Conservation (phyloP, 2,888 invertebrate genomes). For the Nebria brevicollis region DNA sequence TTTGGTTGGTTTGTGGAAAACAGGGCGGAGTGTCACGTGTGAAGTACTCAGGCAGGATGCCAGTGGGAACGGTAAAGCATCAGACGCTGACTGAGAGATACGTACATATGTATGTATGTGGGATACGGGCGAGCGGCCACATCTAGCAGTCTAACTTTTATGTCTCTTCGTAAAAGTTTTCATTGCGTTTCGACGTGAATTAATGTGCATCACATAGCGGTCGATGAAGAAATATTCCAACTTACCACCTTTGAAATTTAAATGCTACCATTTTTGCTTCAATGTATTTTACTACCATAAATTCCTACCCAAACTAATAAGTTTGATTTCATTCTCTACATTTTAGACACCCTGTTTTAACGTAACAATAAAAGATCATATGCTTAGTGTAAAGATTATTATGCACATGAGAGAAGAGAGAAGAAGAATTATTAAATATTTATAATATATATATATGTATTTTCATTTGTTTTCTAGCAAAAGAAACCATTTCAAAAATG, state of each 20-base stretch:
- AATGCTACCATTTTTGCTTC: not conserved
- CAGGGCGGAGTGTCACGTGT: not conserved
- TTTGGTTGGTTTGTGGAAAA: not conserved
- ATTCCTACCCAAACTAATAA: no score
- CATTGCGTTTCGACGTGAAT: slow-evolving; percentile 44
- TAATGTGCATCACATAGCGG: slow-evolving; percentile 41
- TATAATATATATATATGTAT: not conserved
- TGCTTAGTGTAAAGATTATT: not conserved
- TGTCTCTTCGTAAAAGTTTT: slow-evolving; percentile 46
- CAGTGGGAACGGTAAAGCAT: not conserved
- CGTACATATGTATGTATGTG: not conserved
- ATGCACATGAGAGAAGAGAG: not conserved
- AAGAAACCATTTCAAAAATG: not conserved
- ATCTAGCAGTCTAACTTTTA: slow-evolving; percentile 36
- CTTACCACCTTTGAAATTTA: slow-evolving; percentile 8
- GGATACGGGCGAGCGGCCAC: slow-evolving; percentile 4
- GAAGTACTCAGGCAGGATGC: not conserved
- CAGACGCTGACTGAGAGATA: not conserved
- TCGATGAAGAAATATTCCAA: slow-evolving; percentile 42
- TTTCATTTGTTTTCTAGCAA: not conserved
- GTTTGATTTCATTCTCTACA: not conserved
- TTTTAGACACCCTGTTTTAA: not conserved
- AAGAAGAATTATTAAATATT: not conserved
- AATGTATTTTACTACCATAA: not conserved
- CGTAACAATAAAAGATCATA: not conserved